Evolutionary conservation across 2,113 vertebrate genomes (phyloP).

Genomic region (Circaetus cinerascens): DNA sequence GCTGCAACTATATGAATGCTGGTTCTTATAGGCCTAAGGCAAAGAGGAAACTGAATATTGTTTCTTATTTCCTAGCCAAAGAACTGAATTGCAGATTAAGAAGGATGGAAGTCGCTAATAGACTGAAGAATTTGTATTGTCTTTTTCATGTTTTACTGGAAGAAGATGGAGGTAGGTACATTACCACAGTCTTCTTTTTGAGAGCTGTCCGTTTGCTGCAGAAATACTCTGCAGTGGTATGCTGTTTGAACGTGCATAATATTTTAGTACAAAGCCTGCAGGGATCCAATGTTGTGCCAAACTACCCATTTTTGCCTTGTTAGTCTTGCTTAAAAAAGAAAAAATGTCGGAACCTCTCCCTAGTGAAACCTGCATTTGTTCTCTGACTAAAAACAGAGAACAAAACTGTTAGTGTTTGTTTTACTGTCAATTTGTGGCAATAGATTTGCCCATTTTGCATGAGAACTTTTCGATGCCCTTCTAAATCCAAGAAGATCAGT

Average conservation of each 20-base stretch:
- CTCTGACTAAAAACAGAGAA: background rate
- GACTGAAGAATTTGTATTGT: background rate
- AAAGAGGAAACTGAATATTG: background rate
- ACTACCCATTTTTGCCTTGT: background rate
- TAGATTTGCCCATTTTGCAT: accelerated
- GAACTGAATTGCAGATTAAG: background rate
- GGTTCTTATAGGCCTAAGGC: background rate
- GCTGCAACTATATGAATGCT: background rate
- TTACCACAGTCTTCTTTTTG: background rate
- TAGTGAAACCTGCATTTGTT: background rate
- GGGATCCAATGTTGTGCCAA: background rate
- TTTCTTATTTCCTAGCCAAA: background rate
- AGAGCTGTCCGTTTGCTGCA: background rate
- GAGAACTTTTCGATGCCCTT: background rate
- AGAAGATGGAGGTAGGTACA: background rate
- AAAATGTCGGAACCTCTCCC: background rate
- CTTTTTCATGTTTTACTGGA: background rate
- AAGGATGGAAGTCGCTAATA: background rate
- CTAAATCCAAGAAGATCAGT: background rate
- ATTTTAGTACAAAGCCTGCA: background rate
- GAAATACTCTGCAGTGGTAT: accelerated
- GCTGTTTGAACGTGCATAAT: background rate
- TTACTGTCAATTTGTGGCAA: background rate
- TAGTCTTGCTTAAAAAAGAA: background rate
- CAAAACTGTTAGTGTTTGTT: background rate